Base-by-base conservation (phyloP, 2,113 vertebrate species). In the Motacilla tschutschensis region DNA sequence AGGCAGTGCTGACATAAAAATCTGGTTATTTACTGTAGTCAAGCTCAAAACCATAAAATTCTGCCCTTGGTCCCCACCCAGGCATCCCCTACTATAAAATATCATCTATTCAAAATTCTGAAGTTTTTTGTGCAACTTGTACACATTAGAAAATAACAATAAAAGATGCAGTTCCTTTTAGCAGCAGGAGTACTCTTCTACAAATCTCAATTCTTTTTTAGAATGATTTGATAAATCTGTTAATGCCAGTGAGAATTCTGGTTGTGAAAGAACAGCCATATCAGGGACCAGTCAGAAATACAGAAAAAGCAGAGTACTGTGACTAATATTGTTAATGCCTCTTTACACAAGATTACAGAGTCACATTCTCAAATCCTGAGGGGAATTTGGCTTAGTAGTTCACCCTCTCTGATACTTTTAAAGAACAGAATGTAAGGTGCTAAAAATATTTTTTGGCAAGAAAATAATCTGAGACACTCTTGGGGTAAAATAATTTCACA, bases 291-390 rank as follows among this genome's bases (percentile, higher is more conserved):
- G 79, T 47, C 38, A 79, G 60, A 35, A 91, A 65, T 63, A 86
- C 2, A 25, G 73, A 82, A 87, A 94, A 90, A 91, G 83, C 81
- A 84, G 82, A 93, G 64, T 60, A 85, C 75, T 93, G 83, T 81
- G 77, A 94, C 77, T 95, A 88, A 94, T 77, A 71, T 72, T 77
- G 90, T 64, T 95, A 94, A 94, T 93, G 79, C 88, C 63, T 94
- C 88, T 91, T 94, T 92, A 92, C 71, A 93, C 71, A 84, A 94
- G 93, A 94, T 92, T 94, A 94, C 29, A 84, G 89, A 94, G 84
- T 92, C 94, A 94, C 93, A 95, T 87, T 95, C 87, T 94, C 87
- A 95, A 94, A 95, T 94, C 93, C 87, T 70, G 66, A 85, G 38
- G 89, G 84, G 89, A 91, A 94, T 93, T 94, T 94, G 91, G 92